Conservation (phyloP, 92 coral and sea anemone genomes). For the Phenganax subtilis region DNA sequence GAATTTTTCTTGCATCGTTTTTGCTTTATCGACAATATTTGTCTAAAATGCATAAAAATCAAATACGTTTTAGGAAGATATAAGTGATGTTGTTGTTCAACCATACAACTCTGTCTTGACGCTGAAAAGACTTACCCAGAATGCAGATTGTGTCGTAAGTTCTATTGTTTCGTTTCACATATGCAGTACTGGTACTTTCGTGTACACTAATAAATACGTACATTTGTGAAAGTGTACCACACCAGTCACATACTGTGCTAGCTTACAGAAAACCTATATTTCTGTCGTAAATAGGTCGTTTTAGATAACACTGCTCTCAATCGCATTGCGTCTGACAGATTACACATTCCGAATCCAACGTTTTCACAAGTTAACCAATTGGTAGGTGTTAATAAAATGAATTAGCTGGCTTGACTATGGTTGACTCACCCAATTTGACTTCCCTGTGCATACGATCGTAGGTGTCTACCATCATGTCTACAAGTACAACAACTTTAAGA, state of each 20-base stretch:
- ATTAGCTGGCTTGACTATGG: neutral
- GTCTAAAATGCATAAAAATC: neutral
- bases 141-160: constrained; percentile 99
- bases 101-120: constrained; percentile 97
- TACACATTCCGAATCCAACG: constrained; percentile 95
- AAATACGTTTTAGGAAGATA: constrained; percentile 69
- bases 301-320: constrained; percentile 95
- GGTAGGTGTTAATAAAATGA: constrained; percentile 43
- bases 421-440: neutral
- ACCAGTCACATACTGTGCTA: neutral
- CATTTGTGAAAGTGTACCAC: neutral
- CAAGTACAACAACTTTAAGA: constrained; percentile 97
- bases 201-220: neutral
- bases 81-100: constrained; percentile 98
- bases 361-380: constrained; percentile 99
- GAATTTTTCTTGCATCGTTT: too few species aligned
- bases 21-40: neutral
- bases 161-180: neutral
- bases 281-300: constrained; percentile 61
- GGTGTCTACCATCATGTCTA: constrained; percentile 97
- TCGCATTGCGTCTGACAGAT: constrained; percentile 97
- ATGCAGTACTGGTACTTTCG: too few species aligned
- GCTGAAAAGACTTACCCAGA: constrained; percentile 86
- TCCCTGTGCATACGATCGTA: neutral
- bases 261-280: neutral